Base-by-base conservation (phyloP, 1,140 invertebrate species). In the Aplysia californica region DNA sequence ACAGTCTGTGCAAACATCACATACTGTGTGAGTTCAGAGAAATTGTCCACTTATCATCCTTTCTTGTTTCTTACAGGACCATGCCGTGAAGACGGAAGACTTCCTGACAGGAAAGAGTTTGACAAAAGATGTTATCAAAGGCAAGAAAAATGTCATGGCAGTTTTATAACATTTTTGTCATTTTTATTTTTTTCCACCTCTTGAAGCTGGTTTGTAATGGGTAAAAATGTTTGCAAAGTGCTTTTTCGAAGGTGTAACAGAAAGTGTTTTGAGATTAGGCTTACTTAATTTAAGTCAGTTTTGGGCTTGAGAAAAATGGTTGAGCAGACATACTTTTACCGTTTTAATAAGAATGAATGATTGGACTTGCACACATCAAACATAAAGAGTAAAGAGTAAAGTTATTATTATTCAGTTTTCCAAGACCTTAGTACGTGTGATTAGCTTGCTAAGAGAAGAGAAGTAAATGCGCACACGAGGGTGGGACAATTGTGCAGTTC, bases 81-180 rank as follows among this genome's bases (percentile, higher is more conserved):
- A 95, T 84, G 95, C 95, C 0, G 83, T 71, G 0, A 88, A 92
- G 21, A 94, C 94, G 0, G 95, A 96, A 87, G 76, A 90, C 21
- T 93, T 91, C 83, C 83, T 96, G 0, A 61, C 85, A 21, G 93
- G 92, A 0, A 93, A 93, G 87, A 29, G 6, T 1, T 31, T 68
- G 2, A 44, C 26, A 44, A 41, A 68, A 18, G 3, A 31, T 23
- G 66, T 68, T 15, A 68, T 68, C 23, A 41, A 41, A 68, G 66
- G 66, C 50, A 33, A 33, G 26, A 5, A 33, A 6, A 33, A 3
- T 66, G 33, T 35, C 20, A 33, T 66, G 3, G 3, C 10, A 18
- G 3, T 66, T 31, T 29, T 31, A 33, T 26, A 31, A 10, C 33
- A 10, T 66, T 66, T 66, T 10, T n/a, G n/a, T n/a, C n/a, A n/a